phyloP scores from a whole-genome alignment of 2,113 vertebrate genomes.

The Pao palembangensis region DNA sequence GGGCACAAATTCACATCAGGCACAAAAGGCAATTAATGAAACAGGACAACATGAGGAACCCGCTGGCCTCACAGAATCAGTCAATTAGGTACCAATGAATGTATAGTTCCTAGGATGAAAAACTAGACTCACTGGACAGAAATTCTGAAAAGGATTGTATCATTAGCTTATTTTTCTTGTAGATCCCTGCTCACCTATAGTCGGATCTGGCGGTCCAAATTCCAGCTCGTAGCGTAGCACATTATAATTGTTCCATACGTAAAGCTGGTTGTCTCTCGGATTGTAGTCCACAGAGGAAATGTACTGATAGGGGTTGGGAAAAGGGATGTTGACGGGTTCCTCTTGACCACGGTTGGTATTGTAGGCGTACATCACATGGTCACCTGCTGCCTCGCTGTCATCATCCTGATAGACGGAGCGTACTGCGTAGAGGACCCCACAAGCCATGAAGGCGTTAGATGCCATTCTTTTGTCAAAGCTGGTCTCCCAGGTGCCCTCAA shows the following conservation, averaged over 20 bases:
- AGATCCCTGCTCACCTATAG: slow-evolving; percentile 66
- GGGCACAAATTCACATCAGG: neutral
- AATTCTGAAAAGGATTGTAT: too few species aligned
- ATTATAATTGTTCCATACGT: slow-evolving; percentile 97
- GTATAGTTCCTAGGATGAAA: neutral
- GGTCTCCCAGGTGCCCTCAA: slow-evolving; percentile 94
- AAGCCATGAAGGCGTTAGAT: slow-evolving; percentile 96
- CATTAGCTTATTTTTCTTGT: neutral
- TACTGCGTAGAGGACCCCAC: slow-evolving; percentile 90
- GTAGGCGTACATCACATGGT: slow-evolving; percentile 88
- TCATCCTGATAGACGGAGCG: slow-evolving; percentile 92
- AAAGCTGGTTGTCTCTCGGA: slow-evolving; percentile 92
- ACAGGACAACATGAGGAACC: too few species aligned
- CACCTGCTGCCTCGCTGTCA: slow-evolving; percentile 87
- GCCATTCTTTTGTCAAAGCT: slow-evolving; percentile 91
- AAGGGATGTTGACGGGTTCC: slow-evolving; percentile 79
- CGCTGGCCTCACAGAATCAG: neutral
- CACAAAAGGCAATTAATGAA: neutral
- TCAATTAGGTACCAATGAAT: too few species aligned
- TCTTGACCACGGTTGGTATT: slow-evolving; percentile 87
- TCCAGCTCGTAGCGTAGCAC: slow-evolving; percentile 87
- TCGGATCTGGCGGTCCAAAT: slow-evolving; percentile 87
- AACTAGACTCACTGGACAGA: neutral
- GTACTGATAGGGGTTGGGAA: slow-evolving; percentile 94
- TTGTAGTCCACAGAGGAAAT: slow-evolving; percentile 95